These are phyloP conservation scores for Panurus biarmicus DNA, from an alignment of 2,113 vertebrate genomes.

Conservation along the genomic window DNA sequence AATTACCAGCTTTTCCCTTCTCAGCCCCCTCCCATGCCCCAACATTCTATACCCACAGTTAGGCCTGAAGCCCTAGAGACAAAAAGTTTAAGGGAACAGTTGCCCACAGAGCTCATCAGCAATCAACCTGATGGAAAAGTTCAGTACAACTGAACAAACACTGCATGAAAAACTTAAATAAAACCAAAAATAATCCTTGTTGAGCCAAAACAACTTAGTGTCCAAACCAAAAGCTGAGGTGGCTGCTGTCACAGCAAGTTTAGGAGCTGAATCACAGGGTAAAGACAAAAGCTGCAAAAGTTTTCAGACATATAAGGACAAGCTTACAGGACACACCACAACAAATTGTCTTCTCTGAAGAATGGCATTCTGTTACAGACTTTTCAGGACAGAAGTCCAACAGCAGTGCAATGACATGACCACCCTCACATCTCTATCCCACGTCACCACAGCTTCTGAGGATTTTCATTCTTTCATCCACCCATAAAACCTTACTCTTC, in stretches of 20 bases:
- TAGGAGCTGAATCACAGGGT: not conserved
- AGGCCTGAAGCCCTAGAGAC: not conserved
- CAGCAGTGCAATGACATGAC: accelerated
- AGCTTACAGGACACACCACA: not conserved
- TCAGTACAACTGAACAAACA: not conserved
- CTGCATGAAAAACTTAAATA: not conserved
- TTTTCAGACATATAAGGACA: not conserved
- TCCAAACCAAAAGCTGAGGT: not conserved
- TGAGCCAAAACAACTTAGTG: not conserved
- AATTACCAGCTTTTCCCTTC: not conserved
- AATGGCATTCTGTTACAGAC: not conserved
- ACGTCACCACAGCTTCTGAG: not conserved
- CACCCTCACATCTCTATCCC: not conserved
- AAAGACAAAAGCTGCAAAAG: not conserved
- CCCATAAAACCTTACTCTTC: not conserved
- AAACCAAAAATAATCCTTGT: not conserved
- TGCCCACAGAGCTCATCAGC: not conserved
- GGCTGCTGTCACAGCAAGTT: not conserved
- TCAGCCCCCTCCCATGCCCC: not conserved
- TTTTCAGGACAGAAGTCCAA: not conserved
- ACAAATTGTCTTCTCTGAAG: not conserved
- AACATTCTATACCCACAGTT: accelerated
- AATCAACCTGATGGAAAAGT: not conserved
- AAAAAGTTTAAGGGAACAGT: not conserved
- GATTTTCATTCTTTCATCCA: not conserved